Percentiles rank a stretch among this genome's conserved stretches.
Conservation (phyloP, 2,113 vertebrate genomes). For the Butorides virescens region DNA sequence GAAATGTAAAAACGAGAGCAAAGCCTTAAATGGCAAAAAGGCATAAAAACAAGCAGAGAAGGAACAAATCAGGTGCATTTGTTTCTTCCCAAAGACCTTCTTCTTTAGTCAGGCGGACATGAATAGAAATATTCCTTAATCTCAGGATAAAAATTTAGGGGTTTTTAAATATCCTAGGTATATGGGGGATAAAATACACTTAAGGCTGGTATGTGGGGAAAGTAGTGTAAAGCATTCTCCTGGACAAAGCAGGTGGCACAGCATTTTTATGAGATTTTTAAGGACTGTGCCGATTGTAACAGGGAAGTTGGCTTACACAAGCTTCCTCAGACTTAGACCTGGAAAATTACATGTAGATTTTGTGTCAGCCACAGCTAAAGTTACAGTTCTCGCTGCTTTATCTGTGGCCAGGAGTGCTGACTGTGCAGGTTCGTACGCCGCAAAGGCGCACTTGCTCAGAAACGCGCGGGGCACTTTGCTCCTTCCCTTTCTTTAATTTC, state of each 20-base stretch:
- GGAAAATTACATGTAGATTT: not conserved
- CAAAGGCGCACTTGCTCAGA: not conserved
- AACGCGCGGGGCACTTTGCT: not conserved
- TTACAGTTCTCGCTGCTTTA: not conserved
- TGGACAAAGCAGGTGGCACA: not conserved
- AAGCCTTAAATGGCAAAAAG: not conserved
- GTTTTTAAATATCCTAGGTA: not conserved
- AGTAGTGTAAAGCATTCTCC: not conserved
- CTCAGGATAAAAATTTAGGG: not conserved
- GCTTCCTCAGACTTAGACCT: not conserved
- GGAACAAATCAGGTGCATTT: not conserved
- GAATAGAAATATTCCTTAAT: not conserved
- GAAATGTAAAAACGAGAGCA: not conserved
- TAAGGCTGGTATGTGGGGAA: not conserved
- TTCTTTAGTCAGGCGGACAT: not conserved
- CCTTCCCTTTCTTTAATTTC: constrained; percentile 53
- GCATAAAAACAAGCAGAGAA: not conserved
- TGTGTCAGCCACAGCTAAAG: not conserved
- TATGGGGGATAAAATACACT: not conserved
- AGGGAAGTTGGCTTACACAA: not conserved
- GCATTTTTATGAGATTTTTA: not conserved
- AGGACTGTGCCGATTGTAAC: not conserved
- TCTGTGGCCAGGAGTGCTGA: not conserved
- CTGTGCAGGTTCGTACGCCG: not conserved
- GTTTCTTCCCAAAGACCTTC: not conserved